Base-by-base conservation (phyloP, 1,140 invertebrate genomes). In the Sesamia nonagrioides region DNA sequence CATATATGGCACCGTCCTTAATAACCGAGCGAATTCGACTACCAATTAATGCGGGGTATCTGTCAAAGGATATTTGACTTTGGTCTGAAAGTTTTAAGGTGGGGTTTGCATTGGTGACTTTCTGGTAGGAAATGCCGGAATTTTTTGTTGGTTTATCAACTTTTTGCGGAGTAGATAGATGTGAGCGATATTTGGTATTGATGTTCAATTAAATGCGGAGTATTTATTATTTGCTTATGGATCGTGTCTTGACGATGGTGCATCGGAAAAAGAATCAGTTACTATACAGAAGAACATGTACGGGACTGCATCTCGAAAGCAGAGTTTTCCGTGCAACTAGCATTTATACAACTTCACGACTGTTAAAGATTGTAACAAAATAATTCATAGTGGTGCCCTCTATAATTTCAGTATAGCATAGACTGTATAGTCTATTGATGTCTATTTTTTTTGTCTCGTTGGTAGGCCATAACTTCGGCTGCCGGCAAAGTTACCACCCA, bases 151-250 rank as follows among this genome's bases (percentile, higher is more conserved):
- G 8, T 4, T 37, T 37, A n/a, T n/a, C 7, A 13, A 11, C 11
- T 15, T 45, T 45, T 45, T 45, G 8, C 13, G 11, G 6, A n/a
- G 5, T n/a, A 17, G 13, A 63, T 63, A 63, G 60, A 63, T 63
- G 60, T 6, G 35, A 40, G 6, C 4, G 60, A 40, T 63, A 63
- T 15, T 37, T 17, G 35, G 15, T 63, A 63, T 63, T 35, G 60
- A 63, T 63, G 60, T 63, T 63, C 33, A 40, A 18, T 63, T 63
- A 63, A 40, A 63, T 63, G n/a, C 17, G 2, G 15, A n/a, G 17
- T 40, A 63, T 63, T 63, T 40, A 63, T 63, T 63, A 40, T 63
- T 63, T 63, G 35, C 40, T 63, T 63, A 17, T 63, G 60, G 35
- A 18, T 1, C 21, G 18, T n/a, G n/a, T 18, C 0, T 56, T 56